A percentile compares a stretch with the other conserved stretches of the same genome.
Conservation (phyloP, 2,797 vertebrate genomes). For the Pachyuromys duprasi region DNA sequence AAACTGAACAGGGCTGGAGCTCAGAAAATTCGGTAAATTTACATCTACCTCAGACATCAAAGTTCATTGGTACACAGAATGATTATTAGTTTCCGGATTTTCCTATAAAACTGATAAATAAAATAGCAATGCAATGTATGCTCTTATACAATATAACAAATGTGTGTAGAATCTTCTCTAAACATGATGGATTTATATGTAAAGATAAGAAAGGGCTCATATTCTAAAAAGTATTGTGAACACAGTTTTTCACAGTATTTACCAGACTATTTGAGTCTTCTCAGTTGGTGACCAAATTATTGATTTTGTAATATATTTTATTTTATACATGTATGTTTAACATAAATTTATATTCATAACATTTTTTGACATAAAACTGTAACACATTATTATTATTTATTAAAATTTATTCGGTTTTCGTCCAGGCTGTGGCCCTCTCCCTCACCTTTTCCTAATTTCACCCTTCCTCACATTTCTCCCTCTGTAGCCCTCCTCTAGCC, state of each 20-base stretch:
- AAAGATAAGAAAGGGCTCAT: not conserved
- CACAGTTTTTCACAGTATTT: not conserved
- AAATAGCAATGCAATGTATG: not conserved
- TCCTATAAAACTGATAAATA: not conserved
- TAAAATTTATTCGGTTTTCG: too few relatives aligned
- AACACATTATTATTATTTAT: too few relatives aligned
- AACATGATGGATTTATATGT: not conserved
- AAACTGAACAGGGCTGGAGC: not conserved
- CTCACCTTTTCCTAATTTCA: too few relatives aligned
- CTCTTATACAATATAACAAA: not conserved
- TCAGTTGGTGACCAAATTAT: not conserved
- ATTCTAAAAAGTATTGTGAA: not conserved
- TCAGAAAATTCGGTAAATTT: not conserved
- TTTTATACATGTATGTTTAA: not conserved
- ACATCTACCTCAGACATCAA: not conserved
- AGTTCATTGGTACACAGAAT: not conserved
- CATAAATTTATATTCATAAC: too few relatives aligned
- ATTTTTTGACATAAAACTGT: too few relatives aligned
- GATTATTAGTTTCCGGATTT: not conserved
- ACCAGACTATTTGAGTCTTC: not conserved
- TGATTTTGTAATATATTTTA: conserved; percentile 24
- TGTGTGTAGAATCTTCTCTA: not conserved
- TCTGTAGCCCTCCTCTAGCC: too few relatives aligned
- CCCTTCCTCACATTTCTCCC: too few relatives aligned
- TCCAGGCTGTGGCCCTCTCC: too few relatives aligned